Percentiles rank a stretch among this genome's conserved stretches.
phyloP scores from a whole-genome alignment of 2,113 vertebrate species.

The Myotis yumanensis region DNA sequence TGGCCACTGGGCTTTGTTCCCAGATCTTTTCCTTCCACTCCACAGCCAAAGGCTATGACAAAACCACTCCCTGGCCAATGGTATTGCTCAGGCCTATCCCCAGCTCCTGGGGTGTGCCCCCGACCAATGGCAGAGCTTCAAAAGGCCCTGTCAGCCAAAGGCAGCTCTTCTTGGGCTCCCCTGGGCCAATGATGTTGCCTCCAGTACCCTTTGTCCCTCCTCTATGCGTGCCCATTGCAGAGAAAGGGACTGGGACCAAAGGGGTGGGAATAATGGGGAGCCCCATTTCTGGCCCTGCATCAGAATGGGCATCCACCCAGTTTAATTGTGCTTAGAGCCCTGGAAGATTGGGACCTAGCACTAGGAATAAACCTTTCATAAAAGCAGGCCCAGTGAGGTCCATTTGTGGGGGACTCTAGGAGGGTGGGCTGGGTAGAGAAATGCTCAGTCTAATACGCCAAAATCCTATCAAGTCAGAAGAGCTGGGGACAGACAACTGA shows the following conservation, averaged over 20 bases:
- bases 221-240: constrained; percentile 35
- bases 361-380: constrained; percentile 82
- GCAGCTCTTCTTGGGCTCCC: constrained; percentile 74
- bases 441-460: constrained; percentile 7
- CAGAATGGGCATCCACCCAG: constrained; percentile 71
- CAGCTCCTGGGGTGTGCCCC: constrained; percentile 64
- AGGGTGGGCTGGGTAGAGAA: constrained; percentile 64
- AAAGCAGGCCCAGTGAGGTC: constrained; percentile 79
- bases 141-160: constrained; percentile 71
- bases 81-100: constrained; percentile 68
- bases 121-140: constrained; percentile 72
- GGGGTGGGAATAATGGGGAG: constrained; percentile 63
- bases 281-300: constrained; percentile 58
- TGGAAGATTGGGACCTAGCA: constrained; percentile 72
- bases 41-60: constrained; percentile 75
- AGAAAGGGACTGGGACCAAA: constrained; percentile 78
- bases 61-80: constrained; percentile 75
- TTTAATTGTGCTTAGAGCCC: constrained; percentile 77
- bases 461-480: not conserved
- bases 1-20: constrained; percentile 68
- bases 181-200: constrained; percentile 75
- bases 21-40: constrained; percentile 74
- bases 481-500: not conserved
- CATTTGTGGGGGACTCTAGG: constrained; percentile 71
- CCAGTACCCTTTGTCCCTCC: constrained; percentile 68